phyloP scores from a whole-genome alignment of 2,888 invertebrate genomes.

The Zygothrica quintamaculata region DNA sequence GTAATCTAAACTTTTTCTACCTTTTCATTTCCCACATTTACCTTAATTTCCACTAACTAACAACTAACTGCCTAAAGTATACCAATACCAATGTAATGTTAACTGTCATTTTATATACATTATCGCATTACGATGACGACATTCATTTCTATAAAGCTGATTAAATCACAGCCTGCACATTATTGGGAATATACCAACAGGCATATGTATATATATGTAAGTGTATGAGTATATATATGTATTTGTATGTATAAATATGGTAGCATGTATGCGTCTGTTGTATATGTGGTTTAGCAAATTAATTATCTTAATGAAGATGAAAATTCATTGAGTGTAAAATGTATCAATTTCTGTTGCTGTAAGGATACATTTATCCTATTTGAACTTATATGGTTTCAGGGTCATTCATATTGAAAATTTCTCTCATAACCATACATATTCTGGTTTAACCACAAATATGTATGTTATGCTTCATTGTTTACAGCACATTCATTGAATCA shows the following conservation, averaged over 20 bases:
- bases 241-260: too few relatives aligned
- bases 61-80: constrained; percentile 15
- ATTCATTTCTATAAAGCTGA: constrained; percentile 16
- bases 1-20: constrained; percentile 37
- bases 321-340: background rate
- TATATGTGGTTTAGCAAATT: constrained; percentile 35
- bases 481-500: background rate
- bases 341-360: background rate
- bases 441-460: background rate
- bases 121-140: constrained; percentile 2
- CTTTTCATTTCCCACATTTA: constrained; percentile 5
- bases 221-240: background rate
- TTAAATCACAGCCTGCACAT: constrained; percentile 16
- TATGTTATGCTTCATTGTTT: too few relatives aligned
- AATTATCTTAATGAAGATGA: constrained; percentile 40
- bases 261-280: background rate
- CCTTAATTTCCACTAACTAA: background rate
- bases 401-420: background rate
- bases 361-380: background rate
- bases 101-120: constrained; percentile 38
- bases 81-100: background rate
- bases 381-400: background rate
- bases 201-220: background rate
- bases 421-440: background rate
- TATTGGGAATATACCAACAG: constrained; percentile 17